phyloP scores from a whole-genome alignment of 2,888 invertebrate genomes.

The Andrena fulva region DNA sequence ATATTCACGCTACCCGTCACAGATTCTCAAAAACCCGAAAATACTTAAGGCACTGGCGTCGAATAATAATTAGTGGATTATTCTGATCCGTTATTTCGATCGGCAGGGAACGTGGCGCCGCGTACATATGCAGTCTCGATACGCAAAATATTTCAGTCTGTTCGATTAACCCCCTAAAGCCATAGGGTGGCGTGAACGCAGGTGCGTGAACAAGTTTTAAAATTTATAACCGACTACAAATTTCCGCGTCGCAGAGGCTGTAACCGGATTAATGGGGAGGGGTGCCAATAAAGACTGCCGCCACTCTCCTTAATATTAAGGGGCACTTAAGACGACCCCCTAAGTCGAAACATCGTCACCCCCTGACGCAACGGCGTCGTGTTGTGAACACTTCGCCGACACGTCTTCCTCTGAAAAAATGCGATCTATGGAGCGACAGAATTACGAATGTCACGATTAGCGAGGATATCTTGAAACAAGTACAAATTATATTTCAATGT shows the following conservation, averaged over 20 bases:
- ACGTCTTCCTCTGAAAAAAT: not conserved
- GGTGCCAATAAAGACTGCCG: constrained; percentile 64
- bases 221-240: constrained; percentile 73
- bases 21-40: not conserved
- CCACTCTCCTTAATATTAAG: constrained; percentile 69
- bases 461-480: not conserved
- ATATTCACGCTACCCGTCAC: not conserved
- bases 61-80: no score
- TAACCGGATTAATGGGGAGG: constrained; percentile 68
- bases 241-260: constrained; percentile 57
- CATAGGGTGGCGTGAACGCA: constrained; percentile 50
- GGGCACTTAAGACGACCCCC: constrained; percentile 60
- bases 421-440: not conserved
- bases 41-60: not conserved
- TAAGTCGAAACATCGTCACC: constrained; percentile 56
- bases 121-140: not conserved
- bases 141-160: constrained; percentile 29
- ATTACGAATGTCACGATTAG: not conserved
- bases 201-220: constrained; percentile 72
- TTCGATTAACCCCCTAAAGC: constrained; percentile 55
- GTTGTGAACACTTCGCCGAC: not conserved
- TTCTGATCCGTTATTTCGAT: not conserved
- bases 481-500: not conserved
- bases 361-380: not conserved
- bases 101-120: not conserved